These are phyloP conservation scores for Saguinus imperator DNA, from an alignment of 2,113 vertebrate species.

Conservation along the genomic window DNA sequence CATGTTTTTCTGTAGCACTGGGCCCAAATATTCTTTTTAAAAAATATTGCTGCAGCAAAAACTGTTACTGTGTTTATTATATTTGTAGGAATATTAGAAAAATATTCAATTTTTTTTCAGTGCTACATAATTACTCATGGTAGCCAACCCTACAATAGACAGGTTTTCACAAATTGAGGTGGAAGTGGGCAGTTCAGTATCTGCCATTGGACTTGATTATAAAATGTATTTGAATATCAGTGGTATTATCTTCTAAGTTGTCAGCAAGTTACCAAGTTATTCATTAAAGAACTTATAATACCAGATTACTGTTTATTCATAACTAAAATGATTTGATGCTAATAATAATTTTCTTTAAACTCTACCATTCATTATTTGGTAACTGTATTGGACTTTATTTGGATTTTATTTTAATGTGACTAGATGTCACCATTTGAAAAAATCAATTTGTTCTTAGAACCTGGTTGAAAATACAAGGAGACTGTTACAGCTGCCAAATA, in stretches of 20 bases:
- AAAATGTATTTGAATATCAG: neutral
- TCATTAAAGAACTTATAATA: constrained; percentile 3
- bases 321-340: neutral
- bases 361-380: neutral
- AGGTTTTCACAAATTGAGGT: neutral
- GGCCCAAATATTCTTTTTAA: constrained; percentile 67
- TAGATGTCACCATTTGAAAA: constrained; percentile 43
- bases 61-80: constrained; percentile 20
- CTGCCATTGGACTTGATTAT: neutral
- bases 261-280: constrained; percentile 19
- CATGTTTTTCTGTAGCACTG: constrained; percentile 50
- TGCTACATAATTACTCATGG: neutral
- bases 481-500: constrained; percentile 70
- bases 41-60: constrained; percentile 50
- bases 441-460: constrained; percentile 27
- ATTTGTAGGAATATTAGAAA: constrained; percentile 3
- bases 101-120: neutral
- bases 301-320: constrained; percentile 42
- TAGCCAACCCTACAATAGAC: neutral
- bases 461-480: constrained; percentile 36
- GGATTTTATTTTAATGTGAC: constrained; percentile 50
- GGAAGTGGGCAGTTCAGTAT: neutral
- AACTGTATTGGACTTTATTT: neutral
- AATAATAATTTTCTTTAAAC: neutral
- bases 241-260: neutral